Evolutionary conservation across 2,113 vertebrate species (phyloP), one percentile per base, ranked within the genome.

Genomic region (Mormyrus lacerda): DNA sequence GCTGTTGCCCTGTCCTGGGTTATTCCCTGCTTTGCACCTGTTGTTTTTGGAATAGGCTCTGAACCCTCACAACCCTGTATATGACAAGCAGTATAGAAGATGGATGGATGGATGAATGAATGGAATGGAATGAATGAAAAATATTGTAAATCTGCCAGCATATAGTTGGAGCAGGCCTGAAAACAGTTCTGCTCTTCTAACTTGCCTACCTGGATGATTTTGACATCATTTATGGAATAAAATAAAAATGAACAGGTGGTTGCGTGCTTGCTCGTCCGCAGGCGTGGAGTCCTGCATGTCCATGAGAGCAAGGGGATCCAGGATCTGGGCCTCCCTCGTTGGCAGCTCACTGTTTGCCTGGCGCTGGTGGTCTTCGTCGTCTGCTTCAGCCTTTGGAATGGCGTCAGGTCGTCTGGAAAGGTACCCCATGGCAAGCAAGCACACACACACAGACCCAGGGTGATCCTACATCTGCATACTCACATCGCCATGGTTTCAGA

Each of bases 361-460:
- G 90, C 98, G 55, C 93, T 96, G 19, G 97, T 99, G 10, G 95
- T 99, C 73, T 94, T 99, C 90, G 94, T 98, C 89, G 96, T 99
- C 90, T 99, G 97, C 94, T 99, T 99, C 93, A 99, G 98, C 93
- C 95, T 99, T 85, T 99, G 98, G 98, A 99, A 99, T 95, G 98
- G 98, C 0, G 98, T 99, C 93, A 99, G 99, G 94, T 99, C 98
- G 0, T 99, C 98, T 2, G 98, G 98, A 92, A 99, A 99, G 98
- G 98, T 99, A 97, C 73, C 15, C 45, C 50, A n/a, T 27, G 47
- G 69, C 53, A 35, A 11, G 8, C 73, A n/a, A n/a, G n/a, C n/a
- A n/a, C 24, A 13, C 69, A 58, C 3, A 19, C 69, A 39, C 10
- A 15, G 3, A 11, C 35, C 31, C 35, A 2, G 44, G 9, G 82